Evolutionary conservation across 2,113 vertebrate genomes (phyloP).

Genomic region (Nothoprocta pentlandii): DNA sequence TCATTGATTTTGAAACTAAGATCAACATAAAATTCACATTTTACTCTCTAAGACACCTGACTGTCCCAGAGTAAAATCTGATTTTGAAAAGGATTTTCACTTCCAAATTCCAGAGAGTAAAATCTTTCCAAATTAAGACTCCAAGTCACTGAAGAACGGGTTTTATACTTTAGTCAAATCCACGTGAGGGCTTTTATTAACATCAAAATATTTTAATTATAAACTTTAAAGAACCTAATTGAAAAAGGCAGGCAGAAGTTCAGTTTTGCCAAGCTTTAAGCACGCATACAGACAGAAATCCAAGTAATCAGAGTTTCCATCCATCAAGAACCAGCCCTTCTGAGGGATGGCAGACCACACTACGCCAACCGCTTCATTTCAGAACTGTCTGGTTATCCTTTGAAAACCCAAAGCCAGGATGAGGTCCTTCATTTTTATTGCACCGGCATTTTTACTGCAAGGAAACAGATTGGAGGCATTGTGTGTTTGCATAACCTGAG

Average conservation of each 20-base stretch:
- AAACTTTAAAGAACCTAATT: not conserved
- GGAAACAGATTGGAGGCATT: not conserved
- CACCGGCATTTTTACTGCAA: not conserved
- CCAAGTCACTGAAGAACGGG: not conserved
- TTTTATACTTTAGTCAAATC: not conserved
- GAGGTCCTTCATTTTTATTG: not conserved
- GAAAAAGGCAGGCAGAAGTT: not conserved
- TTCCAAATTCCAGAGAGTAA: not conserved
- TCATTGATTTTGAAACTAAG: not conserved
- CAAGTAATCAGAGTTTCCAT: not conserved
- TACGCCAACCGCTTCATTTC: not conserved
- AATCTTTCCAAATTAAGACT: not conserved
- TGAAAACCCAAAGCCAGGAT: not conserved
- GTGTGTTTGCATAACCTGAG: not conserved
- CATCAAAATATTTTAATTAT: not conserved
- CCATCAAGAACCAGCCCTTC: not conserved
- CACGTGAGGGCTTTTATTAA: not conserved
- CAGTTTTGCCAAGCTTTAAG: not conserved
- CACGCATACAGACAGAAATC: not conserved
- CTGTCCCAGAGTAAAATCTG: not conserved
- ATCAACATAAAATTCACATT: not conserved
- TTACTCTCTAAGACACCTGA: too few relatives aligned
- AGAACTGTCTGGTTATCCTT: not conserved
- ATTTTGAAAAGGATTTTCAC: not conserved
- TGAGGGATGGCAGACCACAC: not conserved